Evolutionary conservation across 2,888 invertebrate species (phyloP).

Genomic region (Octonoba sinensis): DNA sequence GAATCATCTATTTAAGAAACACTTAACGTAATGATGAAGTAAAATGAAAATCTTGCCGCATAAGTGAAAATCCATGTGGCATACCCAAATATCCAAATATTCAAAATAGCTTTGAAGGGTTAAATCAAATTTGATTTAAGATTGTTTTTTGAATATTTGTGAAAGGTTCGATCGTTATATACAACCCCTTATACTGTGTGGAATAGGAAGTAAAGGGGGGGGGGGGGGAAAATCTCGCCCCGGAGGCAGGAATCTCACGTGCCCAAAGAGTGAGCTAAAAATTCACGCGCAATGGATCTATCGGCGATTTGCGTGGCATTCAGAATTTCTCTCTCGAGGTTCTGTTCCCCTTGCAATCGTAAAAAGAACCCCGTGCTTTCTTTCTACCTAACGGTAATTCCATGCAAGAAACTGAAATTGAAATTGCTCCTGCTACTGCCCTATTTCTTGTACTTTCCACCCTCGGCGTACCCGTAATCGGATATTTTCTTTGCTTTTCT

Average conservation of each 20-base stretch:
- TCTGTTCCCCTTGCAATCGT: slow-evolving; percentile 10
- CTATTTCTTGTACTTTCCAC: slow-evolving; percentile 23
- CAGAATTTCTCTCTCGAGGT: slow-evolving; percentile 21
- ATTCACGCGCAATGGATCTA: slow-evolving; percentile 35
- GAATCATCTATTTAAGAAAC: too few species aligned
- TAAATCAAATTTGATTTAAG: too few species aligned
- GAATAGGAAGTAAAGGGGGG: background rate
- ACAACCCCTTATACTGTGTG: too few species aligned
- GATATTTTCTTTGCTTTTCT: slow-evolving; percentile 55
- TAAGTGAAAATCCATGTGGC: too few species aligned
- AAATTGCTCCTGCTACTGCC: slow-evolving; percentile 53
- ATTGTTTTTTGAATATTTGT: too few species aligned
- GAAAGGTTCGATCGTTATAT: too few species aligned
- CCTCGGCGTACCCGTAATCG: slow-evolving; percentile 13
- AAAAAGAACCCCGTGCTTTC: slow-evolving; percentile 38
- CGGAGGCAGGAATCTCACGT: slow-evolving; percentile 32
- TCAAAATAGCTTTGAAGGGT: too few species aligned
- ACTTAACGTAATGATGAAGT: too few species aligned
- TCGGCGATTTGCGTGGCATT: slow-evolving; percentile 56
- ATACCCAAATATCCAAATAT: too few species aligned
- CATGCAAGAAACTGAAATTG: slow-evolving; percentile 57
- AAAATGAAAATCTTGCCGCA: too few species aligned
- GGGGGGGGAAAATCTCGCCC: background rate
- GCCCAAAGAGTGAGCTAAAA: slow-evolving; percentile 40
- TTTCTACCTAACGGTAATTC: slow-evolving; percentile 37